Percentiles rank a stretch among this genome's conserved stretches.
These are phyloP conservation scores for Salvelinus fontinalis DNA, from an alignment of 2,113 vertebrate genomes.

Conservation along the genomic window DNA sequence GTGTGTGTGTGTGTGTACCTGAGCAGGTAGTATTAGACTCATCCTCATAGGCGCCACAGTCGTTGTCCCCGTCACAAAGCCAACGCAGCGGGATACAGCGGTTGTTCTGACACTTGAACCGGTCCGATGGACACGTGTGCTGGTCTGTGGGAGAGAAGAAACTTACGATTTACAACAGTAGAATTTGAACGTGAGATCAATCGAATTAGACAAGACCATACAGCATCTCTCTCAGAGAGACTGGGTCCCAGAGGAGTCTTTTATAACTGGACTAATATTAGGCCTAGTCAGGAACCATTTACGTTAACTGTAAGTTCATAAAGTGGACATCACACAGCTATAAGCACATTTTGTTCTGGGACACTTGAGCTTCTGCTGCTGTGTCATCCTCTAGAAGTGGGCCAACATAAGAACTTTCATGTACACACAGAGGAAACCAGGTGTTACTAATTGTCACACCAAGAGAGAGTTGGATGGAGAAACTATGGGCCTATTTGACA, in stretches of 20 bases:
- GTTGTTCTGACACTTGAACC: conserved; percentile 98
- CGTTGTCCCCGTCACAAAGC: conserved; percentile 96
- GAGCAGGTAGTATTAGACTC: conserved; percentile 96
- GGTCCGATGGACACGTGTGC: conserved; percentile 94
- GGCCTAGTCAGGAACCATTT: too few species aligned
- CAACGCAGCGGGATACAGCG: conserved; percentile 96
- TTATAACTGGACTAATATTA: too few species aligned
- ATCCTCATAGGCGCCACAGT: conserved; percentile 93
- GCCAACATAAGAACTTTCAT: not conserved
- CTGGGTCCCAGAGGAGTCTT: too few species aligned
- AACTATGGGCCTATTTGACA: too few species aligned
- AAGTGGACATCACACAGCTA: too few species aligned
- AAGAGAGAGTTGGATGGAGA: too few species aligned
- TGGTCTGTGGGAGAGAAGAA: conserved; percentile 78
- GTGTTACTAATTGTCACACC: too few species aligned
- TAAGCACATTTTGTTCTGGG: not conserved
- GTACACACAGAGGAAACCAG: too few species aligned
- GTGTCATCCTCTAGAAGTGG: not conserved
- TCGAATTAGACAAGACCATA: not conserved
- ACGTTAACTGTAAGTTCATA: too few species aligned
- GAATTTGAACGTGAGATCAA: not conserved
- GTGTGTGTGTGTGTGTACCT: conserved; percentile 66
- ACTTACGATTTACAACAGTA: not conserved
- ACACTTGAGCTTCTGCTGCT: too few species aligned
- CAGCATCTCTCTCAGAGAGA: not conserved